Evolutionary conservation across 2,113 vertebrate genomes (phyloP).

Genomic region (Willisornis vidua): DNA sequence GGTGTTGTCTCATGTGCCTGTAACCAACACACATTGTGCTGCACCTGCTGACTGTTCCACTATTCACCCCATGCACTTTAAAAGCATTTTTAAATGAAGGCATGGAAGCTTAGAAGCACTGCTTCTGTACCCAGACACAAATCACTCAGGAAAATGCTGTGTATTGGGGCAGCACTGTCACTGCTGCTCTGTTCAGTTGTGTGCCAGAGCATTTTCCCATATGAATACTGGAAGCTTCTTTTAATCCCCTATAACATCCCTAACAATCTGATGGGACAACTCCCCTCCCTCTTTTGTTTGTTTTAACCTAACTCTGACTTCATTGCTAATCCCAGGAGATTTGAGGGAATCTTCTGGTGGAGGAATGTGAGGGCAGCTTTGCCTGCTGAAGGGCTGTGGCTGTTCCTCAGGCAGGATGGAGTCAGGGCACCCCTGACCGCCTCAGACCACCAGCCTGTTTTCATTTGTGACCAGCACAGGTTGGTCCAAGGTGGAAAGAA

Average conservation of each 20-base stretch:
- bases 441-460: background rate
- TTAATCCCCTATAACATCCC: background rate
- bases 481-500: background rate
- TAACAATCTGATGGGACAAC: background rate
- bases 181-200: background rate
- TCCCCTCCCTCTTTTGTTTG: background rate
- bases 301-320: background rate
- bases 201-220: background rate
- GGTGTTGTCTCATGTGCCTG: constrained; percentile 26
- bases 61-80: background rate
- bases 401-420: background rate
- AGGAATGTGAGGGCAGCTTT: background rate
- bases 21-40: constrained; percentile 43
- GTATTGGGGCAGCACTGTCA: background rate
- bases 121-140: background rate
- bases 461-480: background rate
- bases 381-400: background rate
- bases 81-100: background rate
- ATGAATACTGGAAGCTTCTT: background rate
- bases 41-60: background rate
- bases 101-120: background rate
- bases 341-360: background rate
- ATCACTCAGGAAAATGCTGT: background rate
- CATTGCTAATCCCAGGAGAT: background rate
- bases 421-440: background rate